Conservation (phyloP, 2,113 vertebrate species). For the Sigmodon hispidus region DNA sequence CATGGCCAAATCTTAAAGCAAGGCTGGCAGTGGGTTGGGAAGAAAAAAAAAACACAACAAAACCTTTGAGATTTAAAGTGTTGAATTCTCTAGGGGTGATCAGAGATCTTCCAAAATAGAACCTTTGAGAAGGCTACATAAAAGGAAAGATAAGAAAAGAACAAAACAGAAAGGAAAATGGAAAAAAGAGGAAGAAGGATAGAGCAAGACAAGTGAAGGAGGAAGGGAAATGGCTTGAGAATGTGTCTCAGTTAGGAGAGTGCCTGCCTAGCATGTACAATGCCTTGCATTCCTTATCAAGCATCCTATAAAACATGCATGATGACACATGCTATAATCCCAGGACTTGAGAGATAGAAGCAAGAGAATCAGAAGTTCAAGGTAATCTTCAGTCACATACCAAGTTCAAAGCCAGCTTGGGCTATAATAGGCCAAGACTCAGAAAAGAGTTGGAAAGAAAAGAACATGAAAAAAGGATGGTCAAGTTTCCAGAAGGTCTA, state of each 20-base stretch:
- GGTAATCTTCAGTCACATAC: background rate
- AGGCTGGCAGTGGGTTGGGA: background rate
- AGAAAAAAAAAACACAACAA: conserved; percentile 69
- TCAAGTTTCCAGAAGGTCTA: background rate
- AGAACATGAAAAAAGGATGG: background rate
- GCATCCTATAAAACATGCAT: background rate
- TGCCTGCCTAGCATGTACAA: background rate
- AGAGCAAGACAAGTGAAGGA: too few species aligned
- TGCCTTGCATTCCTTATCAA: background rate
- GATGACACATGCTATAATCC: background rate
- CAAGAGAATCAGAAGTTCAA: background rate
- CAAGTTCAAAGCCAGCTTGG: background rate
- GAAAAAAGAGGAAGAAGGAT: background rate
- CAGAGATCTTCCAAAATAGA: conserved; percentile 62
- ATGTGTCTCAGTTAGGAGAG: background rate
- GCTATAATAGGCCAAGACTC: background rate
- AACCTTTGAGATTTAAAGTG: conserved; percentile 61
- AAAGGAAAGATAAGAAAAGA: background rate
- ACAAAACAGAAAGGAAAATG: conserved; percentile 8
- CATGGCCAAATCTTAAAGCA: conserved; percentile 72
- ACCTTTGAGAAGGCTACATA: conserved; percentile 17
- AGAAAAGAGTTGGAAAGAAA: background rate
- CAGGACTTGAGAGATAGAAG: background rate
- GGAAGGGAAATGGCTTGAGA: background rate
- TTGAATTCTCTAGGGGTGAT: conserved; percentile 56